Percentiles rank a stretch among this genome's conserved stretches.
Evolutionary conservation across 92 coral and sea anemone species (phyloP).

Genomic region (Virgularia gustaviana): DNA sequence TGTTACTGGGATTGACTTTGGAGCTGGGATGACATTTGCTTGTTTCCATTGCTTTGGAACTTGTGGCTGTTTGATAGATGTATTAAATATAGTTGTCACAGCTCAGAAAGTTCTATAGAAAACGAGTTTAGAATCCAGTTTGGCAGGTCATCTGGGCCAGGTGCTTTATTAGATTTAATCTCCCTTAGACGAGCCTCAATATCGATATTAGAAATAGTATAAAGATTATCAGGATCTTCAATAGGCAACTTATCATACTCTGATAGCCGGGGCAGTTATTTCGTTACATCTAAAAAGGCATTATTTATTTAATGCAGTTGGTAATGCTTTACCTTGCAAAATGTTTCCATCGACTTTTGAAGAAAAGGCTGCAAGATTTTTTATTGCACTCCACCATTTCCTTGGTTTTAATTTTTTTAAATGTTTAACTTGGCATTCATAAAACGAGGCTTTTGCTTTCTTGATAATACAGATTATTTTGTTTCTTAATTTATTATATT

Average conservation of each 20-base stretch:
- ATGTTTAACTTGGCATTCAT: conserved; percentile 4
- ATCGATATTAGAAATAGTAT: conserved; percentile 26
- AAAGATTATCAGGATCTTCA: not conserved
- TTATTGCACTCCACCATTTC: conserved; percentile 28
- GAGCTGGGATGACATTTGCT: conserved; percentile 26
- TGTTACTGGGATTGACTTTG: conserved; percentile 20
- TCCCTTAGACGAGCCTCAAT: conserved; percentile 17
- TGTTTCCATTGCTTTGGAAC: conserved; percentile 32
- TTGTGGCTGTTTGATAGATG: conserved; percentile 25
- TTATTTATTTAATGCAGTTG: conserved; percentile 4
- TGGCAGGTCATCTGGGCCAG: conserved; percentile 18
- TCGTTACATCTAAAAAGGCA: not conserved
- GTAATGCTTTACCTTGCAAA: conserved; percentile 4
- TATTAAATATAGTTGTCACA: conserved; percentile 28
- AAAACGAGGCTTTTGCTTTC: not conserved
- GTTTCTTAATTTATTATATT: conserved; percentile 5
- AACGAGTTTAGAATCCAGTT: conserved; percentile 24
- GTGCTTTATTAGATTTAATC: conserved; percentile 10
- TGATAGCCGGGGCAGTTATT: not conserved
- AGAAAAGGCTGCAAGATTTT: conserved; percentile 10
- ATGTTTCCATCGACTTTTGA: not conserved
- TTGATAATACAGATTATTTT: not conserved
- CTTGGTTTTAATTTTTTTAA: not conserved
- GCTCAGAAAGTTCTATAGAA: conserved; percentile 15
- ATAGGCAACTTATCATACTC: not conserved